These are phyloP conservation scores for Brachyopa scutellaris DNA, from an alignment of 2,888 invertebrate genomes.

Conservation along the genomic window DNA sequence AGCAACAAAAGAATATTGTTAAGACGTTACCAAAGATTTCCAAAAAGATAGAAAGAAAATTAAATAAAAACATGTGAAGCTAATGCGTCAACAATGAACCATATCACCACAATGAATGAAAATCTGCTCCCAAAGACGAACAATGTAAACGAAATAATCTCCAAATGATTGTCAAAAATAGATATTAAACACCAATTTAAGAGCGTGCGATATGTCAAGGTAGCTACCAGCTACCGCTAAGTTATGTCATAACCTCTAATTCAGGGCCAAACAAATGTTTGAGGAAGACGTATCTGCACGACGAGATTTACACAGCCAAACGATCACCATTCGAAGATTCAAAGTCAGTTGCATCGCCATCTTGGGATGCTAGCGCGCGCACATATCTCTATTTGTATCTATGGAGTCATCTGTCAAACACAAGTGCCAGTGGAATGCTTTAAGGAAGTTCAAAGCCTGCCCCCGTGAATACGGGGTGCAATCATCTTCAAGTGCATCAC, in stretches of 20 bases:
- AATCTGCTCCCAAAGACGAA: neutral
- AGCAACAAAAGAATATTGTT: neutral
- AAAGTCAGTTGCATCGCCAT: neutral
- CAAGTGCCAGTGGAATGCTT: constrained; percentile 18
- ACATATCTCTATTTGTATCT: constrained; percentile 30
- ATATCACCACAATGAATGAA: neutral
- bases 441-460: constrained; percentile 46
- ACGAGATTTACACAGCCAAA: neutral
- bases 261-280: neutral
- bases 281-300: neutral
- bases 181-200: neutral
- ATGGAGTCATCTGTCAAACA: constrained; percentile 50
- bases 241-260: constrained; percentile 14
- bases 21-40: constrained; percentile 4
- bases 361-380: constrained; percentile 21
- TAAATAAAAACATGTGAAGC: neutral
- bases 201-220: constrained; percentile 21
- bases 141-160: neutral
- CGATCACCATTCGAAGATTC: neutral
- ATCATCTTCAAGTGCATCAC: constrained; percentile 69
- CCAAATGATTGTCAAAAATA: neutral
- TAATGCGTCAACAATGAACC: neutral
- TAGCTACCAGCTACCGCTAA: no score
- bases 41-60: neutral
- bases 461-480: neutral